Percentiles rank a stretch among this genome's conserved stretches.
phyloP scores from a whole-genome alignment of 2,888 invertebrate genomes.

The Folsomia candida region DNA sequence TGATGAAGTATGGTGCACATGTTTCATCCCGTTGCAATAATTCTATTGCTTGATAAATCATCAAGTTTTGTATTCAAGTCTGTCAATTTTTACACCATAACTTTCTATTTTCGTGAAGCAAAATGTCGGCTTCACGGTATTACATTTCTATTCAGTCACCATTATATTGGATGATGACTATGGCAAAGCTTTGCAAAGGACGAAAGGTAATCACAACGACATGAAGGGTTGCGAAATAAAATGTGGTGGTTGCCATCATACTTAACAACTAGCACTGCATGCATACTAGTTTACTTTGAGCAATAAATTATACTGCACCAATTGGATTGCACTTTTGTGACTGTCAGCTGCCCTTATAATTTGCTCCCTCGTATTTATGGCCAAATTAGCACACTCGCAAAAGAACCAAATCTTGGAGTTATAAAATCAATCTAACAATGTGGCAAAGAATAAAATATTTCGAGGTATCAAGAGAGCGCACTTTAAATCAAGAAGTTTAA shows the following conservation, averaged over 20 bases:
- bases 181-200: background rate
- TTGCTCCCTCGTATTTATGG: background rate
- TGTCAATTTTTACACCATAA: background rate
- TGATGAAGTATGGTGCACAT: background rate
- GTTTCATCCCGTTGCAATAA: background rate
- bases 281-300: background rate
- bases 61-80: background rate
- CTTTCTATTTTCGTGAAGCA: conserved; percentile 16
- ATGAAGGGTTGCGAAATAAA: conserved; percentile 7
- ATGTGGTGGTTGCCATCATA: background rate
- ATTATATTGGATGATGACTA: background rate
- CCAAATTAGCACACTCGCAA: conserved; percentile 1
- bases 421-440: too few relatives aligned
- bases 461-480: too few relatives aligned
- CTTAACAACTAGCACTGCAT: background rate
- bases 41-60: background rate
- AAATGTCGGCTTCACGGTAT: background rate
- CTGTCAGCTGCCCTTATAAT: background rate
- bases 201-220: background rate
- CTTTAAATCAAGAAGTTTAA: too few relatives aligned
- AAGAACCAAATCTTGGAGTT: background rate
- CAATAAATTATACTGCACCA: conserved; percentile 13
- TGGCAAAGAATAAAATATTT: too few relatives aligned
- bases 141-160: background rate
- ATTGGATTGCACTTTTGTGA: conserved; percentile 13